A percentile compares a stretch with the other conserved stretches of the same genome.
These are phyloP conservation scores for Atlantisia rogersi DNA, from an alignment of 2,113 vertebrate species.

Conservation along the genomic window DNA sequence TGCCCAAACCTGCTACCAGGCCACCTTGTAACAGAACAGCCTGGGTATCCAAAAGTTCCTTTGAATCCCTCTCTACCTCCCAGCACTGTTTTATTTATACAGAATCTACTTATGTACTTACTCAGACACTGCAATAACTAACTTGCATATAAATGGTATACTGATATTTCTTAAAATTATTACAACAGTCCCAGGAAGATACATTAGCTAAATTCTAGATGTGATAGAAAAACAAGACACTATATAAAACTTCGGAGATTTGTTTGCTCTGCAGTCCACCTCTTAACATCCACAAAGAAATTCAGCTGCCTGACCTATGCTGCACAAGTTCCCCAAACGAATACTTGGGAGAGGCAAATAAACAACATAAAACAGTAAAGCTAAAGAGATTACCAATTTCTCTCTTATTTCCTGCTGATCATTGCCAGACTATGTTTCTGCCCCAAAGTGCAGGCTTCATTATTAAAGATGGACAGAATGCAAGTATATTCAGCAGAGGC, in stretches of 20 bases:
- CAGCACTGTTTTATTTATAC: neutral
- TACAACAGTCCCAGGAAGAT: neutral
- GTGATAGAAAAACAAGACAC: neutral
- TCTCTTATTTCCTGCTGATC: conserved; percentile 70
- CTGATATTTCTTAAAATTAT: neutral
- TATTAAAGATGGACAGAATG: conserved; percentile 73
- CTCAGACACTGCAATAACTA: neutral
- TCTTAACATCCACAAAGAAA: conserved; percentile 17
- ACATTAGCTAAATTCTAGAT: neutral
- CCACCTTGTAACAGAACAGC: neutral
- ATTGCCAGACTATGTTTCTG: conserved; percentile 67
- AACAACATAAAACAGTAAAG: conserved; percentile 52
- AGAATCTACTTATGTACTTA: neutral
- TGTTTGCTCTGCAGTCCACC: neutral
- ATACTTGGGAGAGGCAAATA: conserved; percentile 38
- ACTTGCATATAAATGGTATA: neutral
- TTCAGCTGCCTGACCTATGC: neutral
- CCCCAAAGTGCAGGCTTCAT: conserved; percentile 62
- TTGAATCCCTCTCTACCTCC: neutral
- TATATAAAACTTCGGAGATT: neutral
- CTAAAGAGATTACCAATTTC: conserved; percentile 70
- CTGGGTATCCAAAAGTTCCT: neutral
- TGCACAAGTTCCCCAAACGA: conserved; percentile 27
- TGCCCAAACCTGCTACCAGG: neutral
- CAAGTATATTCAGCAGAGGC: conserved; percentile 53